Base-by-base conservation (phyloP, 2,888 invertebrate species). In the Cataglyphis rosenhaueri region DNA sequence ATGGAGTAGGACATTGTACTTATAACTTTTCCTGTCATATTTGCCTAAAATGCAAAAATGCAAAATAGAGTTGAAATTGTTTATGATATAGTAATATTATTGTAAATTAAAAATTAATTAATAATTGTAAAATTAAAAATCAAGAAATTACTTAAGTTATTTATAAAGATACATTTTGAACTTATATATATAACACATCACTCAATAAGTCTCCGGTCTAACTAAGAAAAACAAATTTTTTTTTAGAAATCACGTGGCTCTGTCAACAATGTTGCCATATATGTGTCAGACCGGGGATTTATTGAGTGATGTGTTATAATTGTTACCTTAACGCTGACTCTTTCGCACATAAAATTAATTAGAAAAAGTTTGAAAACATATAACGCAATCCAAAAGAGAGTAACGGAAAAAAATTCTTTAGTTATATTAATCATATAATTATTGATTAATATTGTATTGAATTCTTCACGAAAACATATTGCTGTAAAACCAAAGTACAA, bases 1-100 rank as follows among this genome's bases (percentile, higher is more conserved):
- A 32, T 38, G 2, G 38, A 18, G 12, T 25, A 57, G 3, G 38
- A 57, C 25, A 57, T 35, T 57, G 0, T 57, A 57, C 38, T 71
- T 57, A 71, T 18, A 38, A 71, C 15, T 57, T 38, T 15, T 71
- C 9, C 25, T 18, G 57, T 55, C 25, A 9, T 10, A 25, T 1
- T 57, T 18, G 71, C 57, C 71, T 71, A 10, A 38, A 71, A 38
- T 18, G 35, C 9, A 10, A 71, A 55, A 35, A 71, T 57, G 1
- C 12, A 3, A 1, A 70, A 57, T 38, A 41, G 25, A 25, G 52
- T 0, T n/a, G 52, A n/a, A 9, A 2, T 44, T 12, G 3, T 41
- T 3, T 41, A 15, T 44, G 44, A 44, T 44, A 44, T 0, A 44
- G 25, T 25, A 25, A 25, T 12, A 4, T 25, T 59, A 18, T 52